Evolutionary conservation across 2,888 invertebrate species (phyloP).

Genomic region (Leptinotarsa rubiginosa): DNA sequence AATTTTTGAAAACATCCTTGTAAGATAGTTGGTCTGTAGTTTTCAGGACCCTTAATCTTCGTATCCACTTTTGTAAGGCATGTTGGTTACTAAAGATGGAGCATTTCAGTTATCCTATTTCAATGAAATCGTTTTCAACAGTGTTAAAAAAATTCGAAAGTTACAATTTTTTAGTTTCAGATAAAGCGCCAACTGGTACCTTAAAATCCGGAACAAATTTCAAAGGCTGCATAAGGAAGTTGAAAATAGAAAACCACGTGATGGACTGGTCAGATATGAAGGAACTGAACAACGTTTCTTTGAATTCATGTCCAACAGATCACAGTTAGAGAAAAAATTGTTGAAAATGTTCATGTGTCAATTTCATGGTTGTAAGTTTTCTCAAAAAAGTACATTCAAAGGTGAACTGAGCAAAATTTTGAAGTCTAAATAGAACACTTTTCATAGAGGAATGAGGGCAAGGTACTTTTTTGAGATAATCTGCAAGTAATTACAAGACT

Average conservation of each 20-base stretch:
- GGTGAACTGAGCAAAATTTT: no score
- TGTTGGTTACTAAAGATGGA: no score
- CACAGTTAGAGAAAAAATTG: slow-evolving; percentile 22
- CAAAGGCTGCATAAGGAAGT: slow-evolving; percentile 90
- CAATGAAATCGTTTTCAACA: no score
- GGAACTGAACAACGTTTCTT: slow-evolving; percentile 81
- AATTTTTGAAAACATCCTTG: no score
- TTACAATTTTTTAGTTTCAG: slow-evolving; percentile 67
- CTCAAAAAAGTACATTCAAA: not conserved
- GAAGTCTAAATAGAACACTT: not conserved
- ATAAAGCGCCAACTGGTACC: slow-evolving; percentile 77
- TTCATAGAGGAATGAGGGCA: not conserved
- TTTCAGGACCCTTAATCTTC: no score
- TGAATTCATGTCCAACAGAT: slow-evolving; percentile 82
- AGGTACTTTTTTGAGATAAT: not conserved
- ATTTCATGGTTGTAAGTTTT: not conserved
- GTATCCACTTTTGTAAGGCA: no score
- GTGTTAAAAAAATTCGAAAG: no score
- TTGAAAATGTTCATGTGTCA: not conserved
- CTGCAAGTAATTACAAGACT: not conserved
- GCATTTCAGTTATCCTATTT: no score
- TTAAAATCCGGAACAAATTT: slow-evolving; percentile 83
- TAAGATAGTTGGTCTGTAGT: no score
- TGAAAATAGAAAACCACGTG: slow-evolving; percentile 78
- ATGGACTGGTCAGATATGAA: slow-evolving; percentile 90